Evolutionary conservation across 2,888 invertebrate species (phyloP), one percentile per base, ranked within the genome.

Genomic region (Ochropacha duplaris): DNA sequence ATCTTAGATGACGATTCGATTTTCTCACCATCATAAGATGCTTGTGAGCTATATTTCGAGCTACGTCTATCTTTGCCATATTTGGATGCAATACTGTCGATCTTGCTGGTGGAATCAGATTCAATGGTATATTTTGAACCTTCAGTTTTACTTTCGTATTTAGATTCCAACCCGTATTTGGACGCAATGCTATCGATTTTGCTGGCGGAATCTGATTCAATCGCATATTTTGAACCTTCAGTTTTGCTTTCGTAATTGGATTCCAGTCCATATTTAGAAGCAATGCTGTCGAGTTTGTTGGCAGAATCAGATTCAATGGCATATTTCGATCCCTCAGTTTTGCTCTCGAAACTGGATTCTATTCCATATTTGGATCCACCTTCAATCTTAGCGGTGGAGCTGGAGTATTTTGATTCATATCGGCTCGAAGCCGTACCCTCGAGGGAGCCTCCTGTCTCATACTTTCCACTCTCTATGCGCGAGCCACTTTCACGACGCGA

Each of bases 401-500:
- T 80, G 11, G 87, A 81, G 64, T 89, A 91, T 59, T 87, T 90
- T 24, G 90, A 89, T 68, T 91, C 92, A 56, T 88, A 87, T 44
- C 85, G 81, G 4, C 88, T 84, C 39, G 81, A 73, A 2, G 81
- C 81, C 14, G 79, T 72, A 39, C 90, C 90, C 61, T 91, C 92
- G 28, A 83, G 60, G 8, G 86, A 69, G 11, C 81, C 82, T 19
- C 84, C 85, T 19, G 76, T 69, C 39, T 89, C 87, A 56, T 85
- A 82, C 54, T 75, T 81, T 12, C 81, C 78, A 57, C 84, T 81
- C 55, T 90, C 89, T 55, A 86, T 51, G 0, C 86, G 84, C 0
- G 89, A 79, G 1, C 90, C 90, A 57, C 91, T 90, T 58, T 92
- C 90, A 22, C 90, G 88, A 8, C 92, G 88, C 1, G 89, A 81